A percentile compares a stretch with the other conserved stretches of the same genome.
Conservation (phyloP, 2,888 invertebrate species). For the Elaeidobius kamerunicus region DNA sequence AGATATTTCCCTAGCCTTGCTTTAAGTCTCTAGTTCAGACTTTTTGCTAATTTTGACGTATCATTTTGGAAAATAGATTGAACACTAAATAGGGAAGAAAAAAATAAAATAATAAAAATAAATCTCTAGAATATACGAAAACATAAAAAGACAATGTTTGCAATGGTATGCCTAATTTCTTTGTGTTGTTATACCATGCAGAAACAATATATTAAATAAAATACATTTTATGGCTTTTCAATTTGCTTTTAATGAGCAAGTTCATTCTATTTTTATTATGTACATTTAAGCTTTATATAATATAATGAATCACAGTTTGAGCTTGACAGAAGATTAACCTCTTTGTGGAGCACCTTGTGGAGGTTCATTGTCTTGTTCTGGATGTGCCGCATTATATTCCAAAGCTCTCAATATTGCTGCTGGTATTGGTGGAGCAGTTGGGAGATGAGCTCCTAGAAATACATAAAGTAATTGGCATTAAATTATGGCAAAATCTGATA, state of each 20-base stretch:
- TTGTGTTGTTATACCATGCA: too few species aligned
- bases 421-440: conserved; percentile 67
- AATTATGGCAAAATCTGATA: too few species aligned
- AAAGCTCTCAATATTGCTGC: conserved; percentile 64
- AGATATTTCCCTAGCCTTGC: too few species aligned
- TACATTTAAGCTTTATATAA: not conserved
- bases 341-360: not conserved
- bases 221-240: not conserved
- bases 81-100: too few species aligned
- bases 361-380: conserved; percentile 49
- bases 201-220: not conserved
- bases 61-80: too few species aligned
- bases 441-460: conserved; percentile 49
- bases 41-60: too few species aligned
- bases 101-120: too few species aligned
- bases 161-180: not conserved
- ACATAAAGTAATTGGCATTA: too few species aligned
- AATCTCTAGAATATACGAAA: not conserved
- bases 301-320: not conserved
- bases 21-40: too few species aligned
- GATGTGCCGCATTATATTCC: conserved; percentile 63
- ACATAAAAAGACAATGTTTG: not conserved
- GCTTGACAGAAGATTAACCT: not conserved
- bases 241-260: not conserved
- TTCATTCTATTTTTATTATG: not conserved